A percentile compares a stretch with the other conserved stretches of the same genome.
Conservation (phyloP, 2,888 invertebrate genomes). For the Lordiphosa fenestrarum region DNA sequence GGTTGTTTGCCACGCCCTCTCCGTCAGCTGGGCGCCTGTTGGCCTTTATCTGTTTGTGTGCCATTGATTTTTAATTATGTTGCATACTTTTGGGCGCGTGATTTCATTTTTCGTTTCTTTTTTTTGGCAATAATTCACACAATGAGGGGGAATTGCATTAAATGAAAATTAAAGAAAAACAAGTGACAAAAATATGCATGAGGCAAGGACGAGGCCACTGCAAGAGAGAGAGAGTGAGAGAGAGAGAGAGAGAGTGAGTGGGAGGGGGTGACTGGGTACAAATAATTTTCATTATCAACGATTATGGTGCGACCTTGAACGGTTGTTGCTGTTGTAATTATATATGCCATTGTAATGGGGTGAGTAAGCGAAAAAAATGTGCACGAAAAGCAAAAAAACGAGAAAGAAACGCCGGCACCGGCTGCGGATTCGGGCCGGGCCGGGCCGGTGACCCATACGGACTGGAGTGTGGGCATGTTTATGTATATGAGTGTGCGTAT, state of each 20-base stretch:
- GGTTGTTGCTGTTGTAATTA: slow-evolving; percentile 49
- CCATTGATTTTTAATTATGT: slow-evolving; percentile 79
- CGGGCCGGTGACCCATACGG: slow-evolving; percentile 25
- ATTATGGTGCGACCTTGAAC: slow-evolving; percentile 78
- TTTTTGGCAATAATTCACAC: slow-evolving; percentile 70
- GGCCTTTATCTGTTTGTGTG: slow-evolving; percentile 71
- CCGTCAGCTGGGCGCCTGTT: slow-evolving; percentile 13
- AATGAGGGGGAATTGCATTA: slow-evolving; percentile 57
- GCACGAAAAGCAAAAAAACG: slow-evolving; percentile 3
- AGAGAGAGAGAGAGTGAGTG: slow-evolving; percentile 1
- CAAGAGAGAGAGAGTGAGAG: slow-evolving; percentile 3
- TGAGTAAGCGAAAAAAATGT: slow-evolving; percentile 54
- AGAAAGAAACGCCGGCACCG: slow-evolving; percentile 46
- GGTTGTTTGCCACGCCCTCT: slow-evolving; percentile 48
- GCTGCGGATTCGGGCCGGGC: slow-evolving; percentile 37
- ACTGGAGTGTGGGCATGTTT: slow-evolving; percentile 29
- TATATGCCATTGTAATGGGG: slow-evolving; percentile 56
- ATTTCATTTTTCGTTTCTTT: slow-evolving; percentile 44
- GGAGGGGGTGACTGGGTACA: slow-evolving; percentile 18
- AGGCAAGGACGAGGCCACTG: slow-evolving; percentile 42
- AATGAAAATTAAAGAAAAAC: slow-evolving; percentile 63
- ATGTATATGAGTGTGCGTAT: slow-evolving; percentile 26
- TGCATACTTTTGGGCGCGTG: slow-evolving; percentile 63
- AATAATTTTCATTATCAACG: slow-evolving; percentile 79
- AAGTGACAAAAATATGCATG: slow-evolving; percentile 65